phyloP scores from a whole-genome alignment of 2,888 invertebrate genomes.

The Oligia latruncula region DNA sequence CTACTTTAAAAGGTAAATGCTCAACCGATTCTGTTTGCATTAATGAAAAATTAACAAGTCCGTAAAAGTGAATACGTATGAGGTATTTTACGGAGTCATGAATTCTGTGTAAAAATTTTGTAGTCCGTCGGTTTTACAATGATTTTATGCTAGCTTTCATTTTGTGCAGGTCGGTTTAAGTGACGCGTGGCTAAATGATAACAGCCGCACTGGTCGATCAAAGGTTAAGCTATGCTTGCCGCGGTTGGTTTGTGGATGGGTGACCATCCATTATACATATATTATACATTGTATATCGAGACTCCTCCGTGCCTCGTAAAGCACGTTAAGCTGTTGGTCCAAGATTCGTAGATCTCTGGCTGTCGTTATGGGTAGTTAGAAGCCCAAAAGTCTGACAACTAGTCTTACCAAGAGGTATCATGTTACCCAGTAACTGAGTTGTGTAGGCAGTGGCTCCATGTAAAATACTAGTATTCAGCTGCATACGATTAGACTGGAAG shows the following conservation, averaged over 20 bases:
- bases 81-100: slow-evolving; percentile 17
- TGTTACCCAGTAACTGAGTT: not conserved
- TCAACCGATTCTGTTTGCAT: slow-evolving; percentile 27
- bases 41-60: slow-evolving; percentile 30
- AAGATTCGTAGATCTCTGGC: not conserved
- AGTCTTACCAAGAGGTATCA: not conserved
- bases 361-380: not conserved
- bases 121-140: not conserved
- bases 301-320: not conserved
- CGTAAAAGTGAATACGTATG: slow-evolving; percentile 14
- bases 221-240: not conserved
- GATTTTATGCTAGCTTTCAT: slow-evolving; percentile 5
- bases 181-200: not conserved
- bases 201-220: not conserved
- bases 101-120: slow-evolving; percentile 16
- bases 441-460: not conserved
- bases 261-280: not conserved
- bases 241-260: not conserved
- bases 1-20: slow-evolving; percentile 24
- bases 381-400: not conserved
- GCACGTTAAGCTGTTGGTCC: not conserved
- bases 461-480: not conserved
- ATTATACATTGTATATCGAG: not conserved
- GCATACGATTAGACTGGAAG: not conserved
- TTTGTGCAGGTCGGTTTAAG: not conserved